Evolutionary conservation across 2,113 vertebrate species (phyloP), one percentile per base, ranked within the genome.

Genomic region (Lucifuga dentata): DNA sequence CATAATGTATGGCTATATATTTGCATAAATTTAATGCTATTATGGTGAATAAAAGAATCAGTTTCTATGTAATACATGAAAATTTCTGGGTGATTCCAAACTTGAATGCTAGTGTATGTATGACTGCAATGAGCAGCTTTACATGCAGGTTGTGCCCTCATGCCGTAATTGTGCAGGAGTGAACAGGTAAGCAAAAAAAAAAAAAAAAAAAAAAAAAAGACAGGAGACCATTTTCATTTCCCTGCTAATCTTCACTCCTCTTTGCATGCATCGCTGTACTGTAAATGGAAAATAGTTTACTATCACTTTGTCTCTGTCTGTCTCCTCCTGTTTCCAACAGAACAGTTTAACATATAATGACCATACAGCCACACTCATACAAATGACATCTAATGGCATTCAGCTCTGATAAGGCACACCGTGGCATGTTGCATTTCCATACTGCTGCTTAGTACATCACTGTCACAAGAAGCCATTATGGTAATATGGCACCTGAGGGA

Each of bases 401-500:
- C 87, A 73, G 75, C 83, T 83, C 80, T 66, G 80, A 84, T 92
- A 91, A 91, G 90, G 87, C 80, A 88, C 79, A 40, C 86, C 49
- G 39, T 88, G 81, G 85, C 87, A 86, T 85, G 88, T 89, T 84
- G 64, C 88, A 90, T 92, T 91, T 92, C 85, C 88, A 88, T 89
- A 89, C 89, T 38, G 71, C 75, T 73, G 83, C 89, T 86, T 88
- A 88, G 88, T 86, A 88, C 90, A 86, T 89, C 86, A 74, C 74
- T 82, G 72, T 87, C 87, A 89, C 80, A 86, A 91, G 84, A 90
- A 90, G 86, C 86, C 90, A 92, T 93, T 93, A 92, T 92, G 90
- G 85, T 90, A 93, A 93, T 91, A 85, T 68, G 26, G 88, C 89
- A 93, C 93, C 91, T 92, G 88, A 89, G 90, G 91, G 86, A 87